Base-by-base conservation (phyloP, 2,888 invertebrate species). In the Candidula unifasciata region DNA sequence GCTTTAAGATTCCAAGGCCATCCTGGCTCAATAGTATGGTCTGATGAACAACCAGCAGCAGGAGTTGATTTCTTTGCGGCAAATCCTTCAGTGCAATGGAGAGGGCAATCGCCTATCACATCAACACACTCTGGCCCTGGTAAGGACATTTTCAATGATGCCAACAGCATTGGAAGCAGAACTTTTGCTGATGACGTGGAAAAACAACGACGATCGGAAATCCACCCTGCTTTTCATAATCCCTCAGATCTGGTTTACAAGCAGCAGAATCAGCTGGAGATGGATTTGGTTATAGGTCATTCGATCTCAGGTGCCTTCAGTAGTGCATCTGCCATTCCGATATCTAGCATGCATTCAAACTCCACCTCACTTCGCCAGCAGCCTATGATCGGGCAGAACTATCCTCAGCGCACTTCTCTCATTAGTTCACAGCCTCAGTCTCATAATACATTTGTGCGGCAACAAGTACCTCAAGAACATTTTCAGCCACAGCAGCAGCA, bases 391-490 rank as follows among this genome's bases (percentile, higher is more conserved):
- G 8, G 27, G 24, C 82, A 82, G 52, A 76, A 30, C 30, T 77
- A 77, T 24, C 68, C 73, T 37, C 76, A 64, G 33, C 66, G 57
- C 10, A 37, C 92, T 90, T 88, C 91, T 90, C 24, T 90, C 90
- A 81, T 91, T 90, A 1, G 90, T 90, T 81, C 91, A 90, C 0
- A 80, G 83, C 44, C 91, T 91, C 87, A 83, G 86, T 30, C 90
- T 27, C 71, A 57, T 21, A 74, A 86, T 27, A 84, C 85, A 27
- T 85, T 85, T 73, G 30, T 69, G 37, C 81, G 64, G 71, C 69
- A 85, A 81, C 73, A 77, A 57, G 64, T 66, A 81, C 76, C 44
- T 52, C 82, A 80, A 64, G 37, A 35, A n/a, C 69, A 76, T 82
- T 66, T 80, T 66, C 80, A 78, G 80, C 60, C 37, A 37, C 80